These are phyloP conservation scores for Hippocampus guttulatus DNA, from an alignment of 2,113 vertebrate species.

Conservation along the genomic window DNA sequence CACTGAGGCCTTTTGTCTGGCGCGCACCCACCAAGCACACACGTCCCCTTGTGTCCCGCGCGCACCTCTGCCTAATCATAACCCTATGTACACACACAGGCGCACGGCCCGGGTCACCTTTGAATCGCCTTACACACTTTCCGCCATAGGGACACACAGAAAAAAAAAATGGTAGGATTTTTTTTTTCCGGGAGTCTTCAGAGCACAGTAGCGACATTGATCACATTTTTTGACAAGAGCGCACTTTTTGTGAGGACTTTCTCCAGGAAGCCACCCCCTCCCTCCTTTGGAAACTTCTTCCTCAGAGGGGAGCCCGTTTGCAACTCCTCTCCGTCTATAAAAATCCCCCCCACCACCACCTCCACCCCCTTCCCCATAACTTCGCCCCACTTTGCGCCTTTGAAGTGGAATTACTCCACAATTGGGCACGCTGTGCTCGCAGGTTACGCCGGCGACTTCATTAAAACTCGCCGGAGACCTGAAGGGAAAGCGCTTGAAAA, in stretches of 20 bases:
- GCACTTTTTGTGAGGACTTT: not conserved
- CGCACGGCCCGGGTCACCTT: constrained; percentile 31
- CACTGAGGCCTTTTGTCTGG: constrained; percentile 82
- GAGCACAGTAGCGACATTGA: not conserved
- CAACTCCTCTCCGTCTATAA: constrained; percentile 69
- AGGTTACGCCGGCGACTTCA: constrained; percentile 74
- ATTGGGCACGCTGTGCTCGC: constrained; percentile 66
- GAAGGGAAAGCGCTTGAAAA: constrained; percentile 38
- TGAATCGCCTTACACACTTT: not conserved
- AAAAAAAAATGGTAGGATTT: not conserved
- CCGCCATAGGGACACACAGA: not conserved
- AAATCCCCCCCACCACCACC: constrained; percentile 26
- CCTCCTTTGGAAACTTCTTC: constrained; percentile 18
- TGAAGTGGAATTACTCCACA: constrained; percentile 75
- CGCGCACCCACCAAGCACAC: constrained; percentile 22
- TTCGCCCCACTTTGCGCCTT: constrained; percentile 47
- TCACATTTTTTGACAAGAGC: constrained; percentile 2
- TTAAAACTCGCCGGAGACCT: constrained; percentile 64
- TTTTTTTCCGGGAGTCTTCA: no score
- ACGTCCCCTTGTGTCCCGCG: constrained; percentile 38
- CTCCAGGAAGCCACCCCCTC: not conserved
- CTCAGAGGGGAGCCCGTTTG: constrained; percentile 47
- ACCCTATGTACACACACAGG: constrained; percentile 18
- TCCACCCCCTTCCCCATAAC: no score
- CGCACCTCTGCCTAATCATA: constrained; percentile 37